Percentiles rank a stretch among this genome's conserved stretches.
These are phyloP conservation scores for Brienomyrus brachyistius DNA, from an alignment of 2,113 vertebrate species.

Conservation along the genomic window DNA sequence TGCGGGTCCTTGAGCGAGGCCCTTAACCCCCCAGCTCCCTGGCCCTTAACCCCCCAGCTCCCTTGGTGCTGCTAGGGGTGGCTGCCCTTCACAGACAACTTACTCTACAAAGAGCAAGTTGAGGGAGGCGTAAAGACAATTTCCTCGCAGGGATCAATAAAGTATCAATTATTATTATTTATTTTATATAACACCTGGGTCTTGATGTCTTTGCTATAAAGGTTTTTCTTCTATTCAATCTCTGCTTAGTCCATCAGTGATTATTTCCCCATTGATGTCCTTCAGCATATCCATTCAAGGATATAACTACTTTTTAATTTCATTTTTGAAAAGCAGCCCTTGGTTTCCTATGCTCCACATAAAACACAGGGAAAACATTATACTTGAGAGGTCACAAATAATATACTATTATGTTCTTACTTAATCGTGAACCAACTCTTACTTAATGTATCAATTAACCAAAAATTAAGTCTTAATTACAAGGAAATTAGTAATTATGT, in stretches of 20 bases:
- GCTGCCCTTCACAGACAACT: too few relatives aligned
- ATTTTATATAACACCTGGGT: background rate
- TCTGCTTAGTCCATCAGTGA: background rate
- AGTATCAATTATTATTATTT: too few relatives aligned
- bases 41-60: too few relatives aligned
- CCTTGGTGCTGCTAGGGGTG: too few relatives aligned
- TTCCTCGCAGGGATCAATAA: too few relatives aligned
- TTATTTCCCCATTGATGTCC: background rate
- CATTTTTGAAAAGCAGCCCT: background rate
- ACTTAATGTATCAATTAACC: background rate
- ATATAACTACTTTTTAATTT: background rate
- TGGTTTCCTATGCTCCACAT: background rate
- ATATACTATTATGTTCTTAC: background rate
- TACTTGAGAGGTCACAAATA: background rate
- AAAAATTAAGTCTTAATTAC: background rate
- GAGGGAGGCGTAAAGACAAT: too few relatives aligned
- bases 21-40: too few relatives aligned
- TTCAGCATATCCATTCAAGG: background rate
- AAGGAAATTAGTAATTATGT: background rate
- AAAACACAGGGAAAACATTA: background rate
- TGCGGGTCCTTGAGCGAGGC: too few relatives aligned
- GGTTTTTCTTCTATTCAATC: background rate
- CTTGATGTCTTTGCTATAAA: background rate
- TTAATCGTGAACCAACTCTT: background rate
- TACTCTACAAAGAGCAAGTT: too few relatives aligned